Percentiles rank a stretch among this genome's conserved stretches.
Conservation (phyloP, 1,140 invertebrate genomes). For the Diachasma alloeum region DNA sequence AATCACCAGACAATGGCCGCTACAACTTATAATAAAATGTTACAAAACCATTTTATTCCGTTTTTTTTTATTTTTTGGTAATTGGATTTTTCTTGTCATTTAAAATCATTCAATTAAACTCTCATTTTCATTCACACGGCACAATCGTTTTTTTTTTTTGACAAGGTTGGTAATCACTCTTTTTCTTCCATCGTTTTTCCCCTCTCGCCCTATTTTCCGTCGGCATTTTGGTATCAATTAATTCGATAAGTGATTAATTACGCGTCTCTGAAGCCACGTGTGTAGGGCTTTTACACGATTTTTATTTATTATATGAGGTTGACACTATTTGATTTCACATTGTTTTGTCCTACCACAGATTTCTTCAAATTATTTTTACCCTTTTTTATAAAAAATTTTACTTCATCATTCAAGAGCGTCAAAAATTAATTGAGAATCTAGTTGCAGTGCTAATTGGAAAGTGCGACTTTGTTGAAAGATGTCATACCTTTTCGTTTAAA, state of each 20-base stretch:
- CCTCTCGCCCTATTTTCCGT: slow-evolving; percentile 9
- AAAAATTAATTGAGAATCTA: slow-evolving; percentile 7
- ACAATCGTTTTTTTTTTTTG: background rate
- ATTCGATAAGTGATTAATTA: background rate
- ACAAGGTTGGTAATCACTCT: background rate
- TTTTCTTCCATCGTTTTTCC: background rate
- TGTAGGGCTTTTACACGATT: background rate
- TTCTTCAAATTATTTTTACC: background rate
- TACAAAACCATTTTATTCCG: slow-evolving; percentile 53
- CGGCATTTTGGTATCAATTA: slow-evolving; percentile 21
- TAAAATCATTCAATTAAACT: slow-evolving; percentile 35
- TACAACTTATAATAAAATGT: slow-evolving; percentile 63
- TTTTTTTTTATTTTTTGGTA: slow-evolving; percentile 33
- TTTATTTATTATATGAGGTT: background rate
- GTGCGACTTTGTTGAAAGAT: slow-evolving; percentile 10
- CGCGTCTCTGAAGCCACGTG: background rate
- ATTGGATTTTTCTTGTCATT: slow-evolving; percentile 30
- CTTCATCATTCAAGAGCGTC: background rate
- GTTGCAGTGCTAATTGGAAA: background rate
- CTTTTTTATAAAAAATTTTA: slow-evolving; percentile 5
- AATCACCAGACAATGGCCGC: slow-evolving; percentile 56
- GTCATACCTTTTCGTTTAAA: background rate
- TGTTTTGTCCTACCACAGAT: background rate
- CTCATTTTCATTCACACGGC: slow-evolving; percentile 30
- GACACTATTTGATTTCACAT: slow-evolving; percentile 8